Base-by-base conservation (phyloP, 2,113 vertebrate genomes). In the Salminus brasiliensis region DNA sequence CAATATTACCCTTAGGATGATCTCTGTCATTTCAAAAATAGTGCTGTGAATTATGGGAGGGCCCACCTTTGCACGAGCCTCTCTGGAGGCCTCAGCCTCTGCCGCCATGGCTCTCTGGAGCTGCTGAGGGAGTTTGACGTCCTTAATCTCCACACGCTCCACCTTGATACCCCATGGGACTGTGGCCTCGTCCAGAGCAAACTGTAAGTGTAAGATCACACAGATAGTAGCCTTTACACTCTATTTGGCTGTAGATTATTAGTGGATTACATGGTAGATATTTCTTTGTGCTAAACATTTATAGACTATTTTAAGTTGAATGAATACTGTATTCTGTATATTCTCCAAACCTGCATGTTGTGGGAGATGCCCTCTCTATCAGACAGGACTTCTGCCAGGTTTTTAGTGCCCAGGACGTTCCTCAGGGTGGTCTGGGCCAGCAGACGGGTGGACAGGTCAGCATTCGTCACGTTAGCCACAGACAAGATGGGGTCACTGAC, bases 71-170 rank as follows among this genome's bases (percentile, higher is more conserved):
- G 96, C 96, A 79, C 93, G 91, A 81, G 94, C 95, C 72, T 96
- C 94, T 65, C 78, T 79, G 5, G 87, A 90, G 68, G 96, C 95
- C 81, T 97, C 95, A 0, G 96, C 96, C 87, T 97, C 94, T 0
- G 95, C 94, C 0, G 95, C 96, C 95, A 96, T 96, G 73, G 93
- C 94, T 83, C 94, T 93, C 91, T 98, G 96, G 88, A 96, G 84
- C 85, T 95, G 94, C 18, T 90, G 43, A 0, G 96, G 96, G 52
- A 97, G 91, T 53, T 92, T 93, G 76, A 97, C 92, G 0, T 96
- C 96, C 82, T 93, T 97, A 78, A 97, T 95, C 84, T 97, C 96
- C 78, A 96, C 95, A 0, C 88, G 87, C 36, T 95, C 93, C 86
- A 96, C 95, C 69, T 83, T 92, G 83, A 96, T 95, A 1, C 96